Evolutionary conservation across 2,888 invertebrate genomes (phyloP).

Genomic region (Strigamia crassipes): DNA sequence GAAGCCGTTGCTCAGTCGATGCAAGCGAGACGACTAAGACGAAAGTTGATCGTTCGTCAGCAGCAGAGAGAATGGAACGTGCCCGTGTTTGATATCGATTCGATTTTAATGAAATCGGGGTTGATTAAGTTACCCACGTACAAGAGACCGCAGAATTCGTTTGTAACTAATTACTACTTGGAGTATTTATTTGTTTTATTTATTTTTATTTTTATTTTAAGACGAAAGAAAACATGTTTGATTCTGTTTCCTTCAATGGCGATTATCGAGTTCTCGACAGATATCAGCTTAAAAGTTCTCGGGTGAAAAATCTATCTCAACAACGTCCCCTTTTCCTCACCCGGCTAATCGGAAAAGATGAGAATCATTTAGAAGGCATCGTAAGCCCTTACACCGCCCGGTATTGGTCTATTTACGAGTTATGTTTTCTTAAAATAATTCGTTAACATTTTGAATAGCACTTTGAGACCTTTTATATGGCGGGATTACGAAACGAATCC

Average conservation of each 20-base stretch:
- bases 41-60: conserved; percentile 66
- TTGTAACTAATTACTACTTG: not conserved
- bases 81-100: conserved; percentile 66
- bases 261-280: conserved; percentile 55
- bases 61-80: conserved; percentile 62
- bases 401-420: conserved; percentile 52
- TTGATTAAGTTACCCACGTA: not conserved
- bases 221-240: not conserved
- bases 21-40: conserved; percentile 62
- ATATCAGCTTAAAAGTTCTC: conserved; percentile 53
- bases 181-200: not conserved
- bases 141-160: not conserved
- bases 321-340: conserved; percentile 56
- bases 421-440: not conserved
- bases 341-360: conserved; percentile 58
- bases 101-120: conserved; percentile 38
- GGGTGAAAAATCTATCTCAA: conserved; percentile 13
- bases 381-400: conserved; percentile 61
- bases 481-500: conserved; percentile 71
- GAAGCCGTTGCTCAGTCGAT: conserved; percentile 55
- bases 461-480: conserved; percentile 82
- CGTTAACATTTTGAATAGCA: conserved; percentile 58
- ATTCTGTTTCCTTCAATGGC: not conserved
- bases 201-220: not conserved
- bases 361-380: conserved; percentile 57